Evolutionary conservation across 1,140 invertebrate genomes (phyloP).

Genomic region (Dryas iulia): DNA sequence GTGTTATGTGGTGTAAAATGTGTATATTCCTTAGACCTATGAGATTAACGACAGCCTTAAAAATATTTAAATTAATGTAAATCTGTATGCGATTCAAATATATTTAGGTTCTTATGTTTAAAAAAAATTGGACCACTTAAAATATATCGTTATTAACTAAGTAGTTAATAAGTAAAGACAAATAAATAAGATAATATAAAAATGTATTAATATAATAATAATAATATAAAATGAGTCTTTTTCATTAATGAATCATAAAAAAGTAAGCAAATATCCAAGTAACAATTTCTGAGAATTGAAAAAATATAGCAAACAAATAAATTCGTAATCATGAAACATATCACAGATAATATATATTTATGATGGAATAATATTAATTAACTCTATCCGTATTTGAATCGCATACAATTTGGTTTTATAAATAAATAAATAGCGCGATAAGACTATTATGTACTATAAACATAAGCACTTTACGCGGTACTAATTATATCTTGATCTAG

Average conservation of each 20-base stretch:
- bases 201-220: too few species aligned
- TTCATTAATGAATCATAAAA: too few species aligned
- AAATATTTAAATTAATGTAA: constrained; percentile 4
- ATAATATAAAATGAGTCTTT: neutral
- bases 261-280: too few species aligned
- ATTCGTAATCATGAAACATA: neutral
- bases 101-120: neutral
- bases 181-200: neutral
- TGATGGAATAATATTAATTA: neutral
- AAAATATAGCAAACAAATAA: neutral
- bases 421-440: constrained; percentile 39
- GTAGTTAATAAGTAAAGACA: neutral
- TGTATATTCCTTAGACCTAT: constrained; percentile 44
- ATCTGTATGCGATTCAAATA: constrained; percentile 27
- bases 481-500: constrained; percentile 47
- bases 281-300: too few species aligned
- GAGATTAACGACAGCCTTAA: constrained; percentile 45
- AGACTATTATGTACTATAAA: constrained; percentile 38
- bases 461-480: constrained; percentile 10
- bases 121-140: constrained; percentile 17
- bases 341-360: neutral
- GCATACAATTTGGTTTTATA: constrained; percentile 8
- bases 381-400: constrained; percentile 22
- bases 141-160: neutral
- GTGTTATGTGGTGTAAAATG: constrained; percentile 36